phyloP scores from a whole-genome alignment of 2,888 invertebrate genomes.

The Celastrina argiolus region DNA sequence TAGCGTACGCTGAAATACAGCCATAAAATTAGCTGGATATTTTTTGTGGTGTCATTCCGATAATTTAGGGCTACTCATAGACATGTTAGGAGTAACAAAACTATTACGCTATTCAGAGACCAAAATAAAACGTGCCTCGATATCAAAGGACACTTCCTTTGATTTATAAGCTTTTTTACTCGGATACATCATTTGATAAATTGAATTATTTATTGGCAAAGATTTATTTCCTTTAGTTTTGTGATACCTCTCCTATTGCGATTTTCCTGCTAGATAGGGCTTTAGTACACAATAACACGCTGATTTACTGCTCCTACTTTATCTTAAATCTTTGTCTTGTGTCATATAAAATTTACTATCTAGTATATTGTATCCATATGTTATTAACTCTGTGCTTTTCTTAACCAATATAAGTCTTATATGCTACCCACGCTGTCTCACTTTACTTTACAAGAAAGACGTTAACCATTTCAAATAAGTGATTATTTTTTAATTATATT shows the following conservation, averaged over 20 bases:
- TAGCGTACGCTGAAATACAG: too few species aligned
- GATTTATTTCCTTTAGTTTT: background rate
- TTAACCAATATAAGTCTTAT: background rate
- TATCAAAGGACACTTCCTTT: background rate
- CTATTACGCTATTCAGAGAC: background rate
- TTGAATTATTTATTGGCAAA: background rate
- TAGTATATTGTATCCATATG: background rate
- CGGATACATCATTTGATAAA: background rate
- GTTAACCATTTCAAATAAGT: too few species aligned
- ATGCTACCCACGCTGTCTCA: background rate
- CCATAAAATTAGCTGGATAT: too few species aligned
- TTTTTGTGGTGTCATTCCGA: too few species aligned
- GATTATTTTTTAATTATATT: too few species aligned
- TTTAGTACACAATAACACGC: background rate
- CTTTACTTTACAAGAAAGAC: background rate
- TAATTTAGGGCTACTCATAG: too few species aligned
- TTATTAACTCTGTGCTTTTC: slow-evolving; percentile 4
- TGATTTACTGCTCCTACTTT: slow-evolving; percentile 4
- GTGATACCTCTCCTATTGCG: background rate
- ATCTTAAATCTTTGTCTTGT: slow-evolving; percentile 1
- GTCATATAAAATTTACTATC: background rate
- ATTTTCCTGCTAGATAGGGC: background rate
- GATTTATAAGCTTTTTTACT: background rate
- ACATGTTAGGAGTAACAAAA: too few species aligned
- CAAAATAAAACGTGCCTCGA: background rate